These are phyloP conservation scores for Cassiopea xamachana DNA, from an alignment of 30 jellyfish, hydroid and myxozoan species.

Conservation along the genomic window DNA sequence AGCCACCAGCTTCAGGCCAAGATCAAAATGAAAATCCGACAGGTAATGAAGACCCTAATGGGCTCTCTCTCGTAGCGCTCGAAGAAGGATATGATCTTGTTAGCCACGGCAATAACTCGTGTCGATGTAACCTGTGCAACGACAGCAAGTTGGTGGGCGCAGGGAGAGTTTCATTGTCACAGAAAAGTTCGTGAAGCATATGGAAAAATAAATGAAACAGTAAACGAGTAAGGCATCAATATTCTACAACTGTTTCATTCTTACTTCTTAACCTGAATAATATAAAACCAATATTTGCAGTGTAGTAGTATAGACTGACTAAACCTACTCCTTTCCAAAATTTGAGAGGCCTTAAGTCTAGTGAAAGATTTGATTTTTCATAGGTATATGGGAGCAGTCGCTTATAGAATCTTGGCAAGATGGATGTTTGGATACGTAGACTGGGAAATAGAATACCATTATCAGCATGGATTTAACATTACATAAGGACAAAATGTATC, in stretches of 20 bases:
- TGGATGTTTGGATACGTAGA: constrained; percentile 24
- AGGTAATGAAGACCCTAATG: not conserved
- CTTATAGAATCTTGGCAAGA: not conserved
- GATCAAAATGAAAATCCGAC: not conserved
- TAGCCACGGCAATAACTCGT: not conserved
- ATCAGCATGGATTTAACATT: constrained; percentile 9
- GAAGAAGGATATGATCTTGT: not conserved
- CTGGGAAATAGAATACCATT: constrained; percentile 9
- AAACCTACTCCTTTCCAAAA: not conserved
- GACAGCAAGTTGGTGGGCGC: constrained; percentile 10
- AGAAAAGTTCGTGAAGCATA: constrained; percentile 1
- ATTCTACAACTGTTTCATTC: not conserved
- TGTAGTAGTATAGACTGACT: not conserved
- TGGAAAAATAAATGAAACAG: constrained; percentile 7
- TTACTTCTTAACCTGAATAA: not conserved
- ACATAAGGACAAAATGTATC: not conserved
- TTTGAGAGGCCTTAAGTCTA: not conserved
- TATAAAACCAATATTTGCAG: not conserved
- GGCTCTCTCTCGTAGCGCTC: constrained; percentile 1
- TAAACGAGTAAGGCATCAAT: not conserved
- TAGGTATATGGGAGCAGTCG: constrained; percentile 1
- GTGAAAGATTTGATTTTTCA: not conserved
- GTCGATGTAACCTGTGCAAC: not conserved
- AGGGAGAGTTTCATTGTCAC: constrained; percentile 1
- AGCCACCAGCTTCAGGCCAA: constrained; percentile 4